These are phyloP conservation scores for Turnix velox DNA, from an alignment of 2,113 vertebrate genomes.

Conservation along the genomic window DNA sequence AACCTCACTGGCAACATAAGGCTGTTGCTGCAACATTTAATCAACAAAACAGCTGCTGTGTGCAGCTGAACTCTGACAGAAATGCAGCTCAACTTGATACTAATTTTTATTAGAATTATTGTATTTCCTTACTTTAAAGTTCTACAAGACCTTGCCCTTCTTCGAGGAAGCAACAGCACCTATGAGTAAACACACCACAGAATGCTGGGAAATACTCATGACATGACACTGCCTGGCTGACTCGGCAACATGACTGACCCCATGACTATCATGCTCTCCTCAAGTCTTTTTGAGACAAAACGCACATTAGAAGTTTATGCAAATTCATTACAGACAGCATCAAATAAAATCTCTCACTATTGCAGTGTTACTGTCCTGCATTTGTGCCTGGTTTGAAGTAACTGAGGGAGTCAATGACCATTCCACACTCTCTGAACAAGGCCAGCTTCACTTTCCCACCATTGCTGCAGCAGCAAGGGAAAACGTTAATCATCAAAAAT, in stretches of 20 bases:
- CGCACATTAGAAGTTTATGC: background rate
- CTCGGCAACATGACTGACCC: background rate
- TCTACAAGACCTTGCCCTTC: background rate
- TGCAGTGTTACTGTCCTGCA: no score
- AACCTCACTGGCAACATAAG: rapidly evolving
- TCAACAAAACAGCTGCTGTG: background rate
- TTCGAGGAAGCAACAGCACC: background rate
- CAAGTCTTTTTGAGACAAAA: background rate
- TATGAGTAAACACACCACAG: background rate
- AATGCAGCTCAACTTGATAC: background rate
- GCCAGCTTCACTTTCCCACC: background rate
- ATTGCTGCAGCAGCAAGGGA: background rate
- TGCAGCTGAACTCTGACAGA: background rate
- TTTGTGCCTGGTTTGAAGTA: rapidly evolving
- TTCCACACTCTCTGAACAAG: background rate
- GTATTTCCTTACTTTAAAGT: background rate
- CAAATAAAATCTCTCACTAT: background rate
- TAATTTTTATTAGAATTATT: background rate
- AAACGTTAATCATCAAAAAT: background rate
- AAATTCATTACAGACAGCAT: background rate
- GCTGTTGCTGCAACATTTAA: background rate
- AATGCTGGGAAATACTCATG: background rate
- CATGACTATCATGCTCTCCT: background rate
- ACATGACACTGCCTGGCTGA: rapidly evolving
- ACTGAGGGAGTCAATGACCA: background rate